Evolutionary conservation across 2,797 vertebrate genomes (phyloP), one percentile per base, ranked within the genome.

Genomic region (Sebastes oblongus): DNA sequence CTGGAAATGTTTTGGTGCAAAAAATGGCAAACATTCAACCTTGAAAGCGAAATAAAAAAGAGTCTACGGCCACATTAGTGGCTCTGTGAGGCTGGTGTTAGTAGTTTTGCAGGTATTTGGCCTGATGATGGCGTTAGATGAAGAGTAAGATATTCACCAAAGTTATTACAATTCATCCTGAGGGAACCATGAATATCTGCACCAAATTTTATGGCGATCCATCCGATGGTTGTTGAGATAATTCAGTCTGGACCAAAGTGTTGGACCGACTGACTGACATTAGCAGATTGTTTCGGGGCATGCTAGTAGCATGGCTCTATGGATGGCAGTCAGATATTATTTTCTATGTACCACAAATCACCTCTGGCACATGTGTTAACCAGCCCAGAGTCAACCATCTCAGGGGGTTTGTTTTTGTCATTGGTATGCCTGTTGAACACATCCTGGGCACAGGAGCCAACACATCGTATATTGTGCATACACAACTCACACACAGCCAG

Each of bases 371-470:
- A 32, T 58, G 56, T 50, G 55, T 46, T 54, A 55, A 16, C 74
- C 52, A 72, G 34, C 36, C 50, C 39, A 11, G 27, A 55, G 36
- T 7, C 30, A 39, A 58, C 39, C 61, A 14, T 60, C 68, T 58
- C 80, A 54, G 25, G 61, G 61, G 72, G 36, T 54, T 75, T 85
- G 72, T 72, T 78, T 70, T 56, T 67, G 76, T 50, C 66, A 32
- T 30, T 70, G 36, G 25, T 71, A 5, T 54, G 59, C 62, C 75
- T 85, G 75, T 82, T 65, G 29, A 60, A 85, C 77, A 81, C 65
- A 85, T 83, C 74, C 82, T 83, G 75, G 76, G 39, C 59, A 79
- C 50, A 5, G 24, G n/a, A 29, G 25, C 34, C 71, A 58, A 75
- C 69, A 72, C 62, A 72, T 50, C 13, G 0, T 3, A 52, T 36